Percentiles rank a stretch among this genome's conserved stretches.
phyloP scores from a whole-genome alignment of 2,113 vertebrate genomes.

The Melanerpes aurifrons region DNA sequence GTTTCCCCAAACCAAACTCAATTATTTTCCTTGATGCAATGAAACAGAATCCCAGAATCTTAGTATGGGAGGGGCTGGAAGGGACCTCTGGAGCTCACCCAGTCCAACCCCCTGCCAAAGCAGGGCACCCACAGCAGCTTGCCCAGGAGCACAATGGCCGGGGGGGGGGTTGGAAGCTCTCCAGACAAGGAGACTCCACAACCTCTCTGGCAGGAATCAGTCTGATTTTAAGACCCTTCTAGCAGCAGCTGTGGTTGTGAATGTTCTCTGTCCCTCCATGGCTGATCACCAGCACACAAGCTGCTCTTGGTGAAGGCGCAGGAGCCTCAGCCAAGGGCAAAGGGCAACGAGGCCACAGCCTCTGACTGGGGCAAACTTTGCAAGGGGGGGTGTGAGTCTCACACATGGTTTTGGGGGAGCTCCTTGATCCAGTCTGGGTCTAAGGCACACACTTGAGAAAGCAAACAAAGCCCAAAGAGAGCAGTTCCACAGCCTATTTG shows the following conservation, averaged over 20 bases:
- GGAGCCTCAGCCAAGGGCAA: not conserved
- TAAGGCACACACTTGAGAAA: slow-evolving; percentile 6
- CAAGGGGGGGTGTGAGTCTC: not conserved
- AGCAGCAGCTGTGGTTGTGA: not conserved
- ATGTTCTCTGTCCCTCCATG: not conserved
- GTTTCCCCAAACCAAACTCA: not conserved
- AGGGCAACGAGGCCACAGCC: not conserved
- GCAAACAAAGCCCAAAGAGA: slow-evolving; percentile 13
- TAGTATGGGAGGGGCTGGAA: too few relatives aligned
- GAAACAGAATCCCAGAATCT: not conserved
- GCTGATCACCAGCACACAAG: not conserved
- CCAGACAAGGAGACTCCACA: too few relatives aligned
- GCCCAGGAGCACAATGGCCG: too few relatives aligned
- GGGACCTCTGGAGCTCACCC: too few relatives aligned
- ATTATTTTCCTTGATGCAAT: not conserved
- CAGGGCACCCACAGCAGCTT: too few relatives aligned
- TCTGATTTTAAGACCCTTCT: not conserved
- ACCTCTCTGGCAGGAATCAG: too few relatives aligned
- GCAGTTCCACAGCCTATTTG: slow-evolving; percentile 1
- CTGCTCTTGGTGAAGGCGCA: not conserved
- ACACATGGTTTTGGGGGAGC: slow-evolving; percentile 16
- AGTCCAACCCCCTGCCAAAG: too few relatives aligned
- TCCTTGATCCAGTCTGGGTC: slow-evolving; percentile 13
- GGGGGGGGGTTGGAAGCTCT: too few relatives aligned
- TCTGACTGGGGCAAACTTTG: not conserved